Percentiles rank a stretch among this genome's conserved stretches.
phyloP scores from a whole-genome alignment of 1,140 invertebrate genomes.

The Ditylenchus dipsaci region DNA sequence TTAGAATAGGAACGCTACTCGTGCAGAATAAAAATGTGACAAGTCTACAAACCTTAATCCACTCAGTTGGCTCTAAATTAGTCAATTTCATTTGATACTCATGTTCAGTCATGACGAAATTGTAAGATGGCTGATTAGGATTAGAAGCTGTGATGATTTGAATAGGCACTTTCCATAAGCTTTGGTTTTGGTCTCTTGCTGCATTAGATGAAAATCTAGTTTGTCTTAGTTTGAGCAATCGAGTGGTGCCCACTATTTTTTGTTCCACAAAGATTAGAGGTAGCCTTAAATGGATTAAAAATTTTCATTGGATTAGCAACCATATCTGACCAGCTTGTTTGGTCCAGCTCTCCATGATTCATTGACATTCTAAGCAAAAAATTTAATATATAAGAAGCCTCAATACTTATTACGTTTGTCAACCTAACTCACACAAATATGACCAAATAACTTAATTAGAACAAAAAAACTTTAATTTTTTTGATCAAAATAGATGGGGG shows the following conservation, averaged over 20 bases:
- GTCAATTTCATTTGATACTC: constrained; percentile 64
- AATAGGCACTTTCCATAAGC: constrained; percentile 69
- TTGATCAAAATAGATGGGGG: too few relatives aligned
- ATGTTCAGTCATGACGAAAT: constrained; percentile 67
- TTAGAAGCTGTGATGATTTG: constrained; percentile 72
- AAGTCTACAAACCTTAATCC: constrained; percentile 71
- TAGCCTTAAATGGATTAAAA: constrained; percentile 66
- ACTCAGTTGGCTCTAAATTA: constrained; percentile 69
- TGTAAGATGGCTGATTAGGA: constrained; percentile 65
- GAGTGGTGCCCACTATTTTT: constrained; percentile 13
- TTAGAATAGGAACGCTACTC: constrained; percentile 57
- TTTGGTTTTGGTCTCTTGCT: constrained; percentile 26
- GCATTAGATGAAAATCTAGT: constrained; percentile 39
- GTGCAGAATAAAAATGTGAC: constrained; percentile 7
- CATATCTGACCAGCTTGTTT: constrained; percentile 66
- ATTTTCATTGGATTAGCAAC: not conserved
- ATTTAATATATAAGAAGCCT: constrained; percentile 8
- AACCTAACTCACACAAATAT: too few relatives aligned
- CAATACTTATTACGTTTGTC: too few relatives aligned
- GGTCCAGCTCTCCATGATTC: constrained; percentile 91
- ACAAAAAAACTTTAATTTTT: too few relatives aligned
- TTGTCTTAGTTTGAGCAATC: constrained; percentile 27
- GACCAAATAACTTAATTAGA: too few relatives aligned
- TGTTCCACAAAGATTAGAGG: constrained; percentile 65
- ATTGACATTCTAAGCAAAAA: constrained; percentile 67